Evolutionary conservation across 2,113 vertebrate genomes (phyloP).

Genomic region (Mus pahari): DNA sequence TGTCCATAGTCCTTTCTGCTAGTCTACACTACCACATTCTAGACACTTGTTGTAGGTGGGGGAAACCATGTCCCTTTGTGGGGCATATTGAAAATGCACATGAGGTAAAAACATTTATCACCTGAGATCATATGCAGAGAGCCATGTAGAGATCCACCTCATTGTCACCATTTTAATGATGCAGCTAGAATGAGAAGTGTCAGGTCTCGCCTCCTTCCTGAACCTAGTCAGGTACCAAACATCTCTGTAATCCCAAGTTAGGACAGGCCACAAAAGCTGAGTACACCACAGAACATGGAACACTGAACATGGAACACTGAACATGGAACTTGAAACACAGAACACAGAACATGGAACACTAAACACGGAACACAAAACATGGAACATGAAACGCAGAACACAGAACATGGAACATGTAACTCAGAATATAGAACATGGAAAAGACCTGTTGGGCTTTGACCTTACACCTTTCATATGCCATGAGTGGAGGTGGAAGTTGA

Average conservation of each 20-base stretch:
- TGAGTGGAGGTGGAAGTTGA: not conserved
- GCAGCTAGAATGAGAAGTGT: not conserved
- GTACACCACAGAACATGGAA: not conserved
- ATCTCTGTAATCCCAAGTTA: not conserved
- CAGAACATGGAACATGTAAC: no score
- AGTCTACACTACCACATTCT: not conserved
- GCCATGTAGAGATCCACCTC: not conserved
- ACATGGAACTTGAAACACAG: no score
- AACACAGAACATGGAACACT: no score
- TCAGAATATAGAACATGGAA: not conserved
- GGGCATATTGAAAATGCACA: not conserved
- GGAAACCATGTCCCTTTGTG: not conserved
- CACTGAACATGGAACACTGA: no score
- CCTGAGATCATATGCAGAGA: not conserved
- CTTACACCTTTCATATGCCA: not conserved
- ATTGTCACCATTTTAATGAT: not conserved
- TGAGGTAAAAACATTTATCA: not conserved
- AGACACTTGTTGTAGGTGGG: not conserved
- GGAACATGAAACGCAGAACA: no score
- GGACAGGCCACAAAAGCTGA: not conserved
- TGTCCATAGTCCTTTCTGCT: not conserved
- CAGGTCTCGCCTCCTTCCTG: not conserved
- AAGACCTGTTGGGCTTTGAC: not conserved
- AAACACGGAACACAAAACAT: no score
- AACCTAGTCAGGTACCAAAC: not conserved